Evolutionary conservation across 2,113 vertebrate species (phyloP).

Genomic region (Tachysurus vachellii): DNA sequence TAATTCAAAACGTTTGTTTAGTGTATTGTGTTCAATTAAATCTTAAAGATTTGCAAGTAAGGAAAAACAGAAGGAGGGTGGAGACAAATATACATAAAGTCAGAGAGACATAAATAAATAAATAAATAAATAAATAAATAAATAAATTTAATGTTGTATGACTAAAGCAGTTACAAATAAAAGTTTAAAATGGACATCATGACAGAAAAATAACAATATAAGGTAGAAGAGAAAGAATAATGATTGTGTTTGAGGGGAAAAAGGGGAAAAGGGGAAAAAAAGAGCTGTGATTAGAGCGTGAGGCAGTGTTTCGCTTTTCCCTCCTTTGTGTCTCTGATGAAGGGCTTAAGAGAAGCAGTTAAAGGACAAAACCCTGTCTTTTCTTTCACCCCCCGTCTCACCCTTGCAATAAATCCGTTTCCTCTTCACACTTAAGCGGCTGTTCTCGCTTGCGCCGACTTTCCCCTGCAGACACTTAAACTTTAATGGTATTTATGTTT

Average conservation of each 20-base stretch:
- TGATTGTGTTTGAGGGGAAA: too few species aligned
- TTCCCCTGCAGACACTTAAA: slow-evolving; percentile 53
- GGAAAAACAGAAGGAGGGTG: not conserved
- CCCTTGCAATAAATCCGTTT: slow-evolving; percentile 57
- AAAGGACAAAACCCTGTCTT: slow-evolving; percentile 42
- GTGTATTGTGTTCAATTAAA: not conserved
- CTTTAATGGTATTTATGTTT: slow-evolving; percentile 62
- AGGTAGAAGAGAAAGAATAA: slow-evolving; percentile 15
- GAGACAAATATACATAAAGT: not conserved
- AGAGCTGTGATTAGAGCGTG: not conserved
- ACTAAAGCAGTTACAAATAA: not conserved
- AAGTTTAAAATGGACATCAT: not conserved
- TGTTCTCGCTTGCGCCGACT: slow-evolving; percentile 44
- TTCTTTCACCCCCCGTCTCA: slow-evolving; percentile 41
- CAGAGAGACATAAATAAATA: too few species aligned
- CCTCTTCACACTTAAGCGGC: slow-evolving; percentile 54
- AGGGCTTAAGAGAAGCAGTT: slow-evolving; percentile 34
- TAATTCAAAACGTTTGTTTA: too few species aligned
- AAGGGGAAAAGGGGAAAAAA: not conserved
- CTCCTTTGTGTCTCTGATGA: slow-evolving; percentile 54
- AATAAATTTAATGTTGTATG: not conserved
- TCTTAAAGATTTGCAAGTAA: not conserved
- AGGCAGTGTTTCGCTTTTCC: slow-evolving; percentile 7
- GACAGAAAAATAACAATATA: not conserved
- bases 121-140: too few species aligned